Evolutionary conservation across 2,113 vertebrate genomes (phyloP), one percentile per base, ranked within the genome.

Genomic region (Microtus oregoni): DNA sequence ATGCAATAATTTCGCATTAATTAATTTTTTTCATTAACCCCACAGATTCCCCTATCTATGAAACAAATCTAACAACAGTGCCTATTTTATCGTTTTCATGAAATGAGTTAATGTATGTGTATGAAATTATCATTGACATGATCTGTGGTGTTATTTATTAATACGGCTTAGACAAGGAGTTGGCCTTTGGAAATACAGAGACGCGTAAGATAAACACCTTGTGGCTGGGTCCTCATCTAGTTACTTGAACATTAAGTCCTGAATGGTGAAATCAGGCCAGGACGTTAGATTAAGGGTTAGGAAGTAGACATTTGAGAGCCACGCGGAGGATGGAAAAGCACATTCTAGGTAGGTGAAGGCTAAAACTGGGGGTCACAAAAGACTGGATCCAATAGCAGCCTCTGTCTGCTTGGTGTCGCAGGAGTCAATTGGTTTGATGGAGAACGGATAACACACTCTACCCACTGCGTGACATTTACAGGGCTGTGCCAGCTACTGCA

Each of bases 31-130:
- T 70, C 58, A 94, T 68, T 90, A 86, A 52, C 41, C 79, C 73
- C 89, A 86, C 10, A n/a, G 12, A 58, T 94, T 92, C 85, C 50
- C 17, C 95, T 52, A 68, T 92, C 8, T 83, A 73, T 78, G 76
- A 73, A 93, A 91, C 63, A 50, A 70, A n/a, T 92, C 52, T 77
- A 76, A 65, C 70, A 30, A 68, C 61, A 32, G 76, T 86, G 1
- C 26, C 50, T 55, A 20, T 50, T 20, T 91, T 55, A n/a, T 3
- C 67, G 28, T 55, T 81, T 22, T 88, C 55, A 58, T 91, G 19
- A 92, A 82, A 91, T 77, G n/a, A 90, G 55, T 86, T 75, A 55
- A 70, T 91, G 58, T n/a, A 50, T 90, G 50, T 26, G 7, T 73
- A 61, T 55, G 24, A 20, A 47, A 11, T 67, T 70, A 44, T 75